Evolutionary conservation across 2,888 invertebrate species (phyloP).

Genomic region (Oligia fasciuncula): DNA sequence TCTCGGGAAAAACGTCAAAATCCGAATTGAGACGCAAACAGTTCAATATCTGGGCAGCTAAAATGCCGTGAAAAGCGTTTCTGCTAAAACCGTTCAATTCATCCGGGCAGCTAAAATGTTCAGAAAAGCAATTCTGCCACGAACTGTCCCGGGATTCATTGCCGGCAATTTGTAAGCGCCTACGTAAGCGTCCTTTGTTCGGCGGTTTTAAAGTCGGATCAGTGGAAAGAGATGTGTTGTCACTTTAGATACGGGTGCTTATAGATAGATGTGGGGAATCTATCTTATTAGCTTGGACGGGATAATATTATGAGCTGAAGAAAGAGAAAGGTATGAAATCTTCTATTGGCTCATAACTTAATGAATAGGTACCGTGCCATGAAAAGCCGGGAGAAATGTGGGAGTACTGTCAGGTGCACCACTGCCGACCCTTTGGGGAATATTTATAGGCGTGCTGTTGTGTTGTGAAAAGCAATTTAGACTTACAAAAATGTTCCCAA

Average conservation of each 20-base stretch:
- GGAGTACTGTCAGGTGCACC: background rate
- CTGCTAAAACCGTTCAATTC: constrained; percentile 29
- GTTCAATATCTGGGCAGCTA: constrained; percentile 48
- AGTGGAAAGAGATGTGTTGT: constrained; percentile 44
- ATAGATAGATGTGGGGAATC: constrained; percentile 1
- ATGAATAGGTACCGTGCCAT: background rate
- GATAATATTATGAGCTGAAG: background rate
- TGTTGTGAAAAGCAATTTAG: background rate
- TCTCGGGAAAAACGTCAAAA: constrained; percentile 53
- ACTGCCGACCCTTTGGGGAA: background rate
- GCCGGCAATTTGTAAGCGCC: constrained; percentile 63
- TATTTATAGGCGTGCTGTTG: background rate
- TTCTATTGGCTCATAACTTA: background rate
- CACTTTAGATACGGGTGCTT: constrained; percentile 25
- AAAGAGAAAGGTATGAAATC: background rate
- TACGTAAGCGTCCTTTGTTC: constrained; percentile 58
- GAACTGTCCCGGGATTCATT: constrained; percentile 54
- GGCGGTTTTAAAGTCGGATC: constrained; percentile 49
- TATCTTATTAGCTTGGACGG: background rate
- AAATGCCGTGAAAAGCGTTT: constrained; percentile 39
- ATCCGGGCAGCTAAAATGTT: constrained; percentile 55
- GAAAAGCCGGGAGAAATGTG: background rate
- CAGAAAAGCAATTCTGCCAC: constrained; percentile 44
- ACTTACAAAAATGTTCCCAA: background rate
- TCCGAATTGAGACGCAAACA: constrained; percentile 46